Evolutionary conservation across 2,113 vertebrate genomes (phyloP), one percentile per base, ranked within the genome.

Genomic region (Lichenostomus cassidix): DNA sequence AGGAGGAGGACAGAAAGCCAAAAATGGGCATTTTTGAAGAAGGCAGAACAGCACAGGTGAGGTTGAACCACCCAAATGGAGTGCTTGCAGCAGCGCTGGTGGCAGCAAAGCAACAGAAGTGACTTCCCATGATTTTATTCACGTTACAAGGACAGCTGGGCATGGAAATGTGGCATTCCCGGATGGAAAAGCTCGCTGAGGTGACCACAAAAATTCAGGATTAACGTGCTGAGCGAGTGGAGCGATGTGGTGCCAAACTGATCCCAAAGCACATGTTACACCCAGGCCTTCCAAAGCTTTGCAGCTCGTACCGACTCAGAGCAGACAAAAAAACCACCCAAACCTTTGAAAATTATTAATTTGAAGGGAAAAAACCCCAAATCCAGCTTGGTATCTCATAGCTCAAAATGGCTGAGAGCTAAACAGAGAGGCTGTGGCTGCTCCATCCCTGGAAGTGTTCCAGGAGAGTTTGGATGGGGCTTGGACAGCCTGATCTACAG

Each of bases 1-100:
- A 78, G 88, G 96, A 37, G 73, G 89, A 93, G 93, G 96, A 94
- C 81, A 95, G 96, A 70, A 70, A 95, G 87, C 63, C 47, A 82
- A 96, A 96, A 96, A 74, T 9, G n/a, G 8, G 86, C 53, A 5
- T 62, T 89, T 83, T 5, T 22, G 77, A 59, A 44, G 80, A 87
- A 10, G 24, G 44, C 42, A 53, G 82, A 63, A 63, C 1, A 96
- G 85, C 90, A 63, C 50, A 88, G 76, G 75, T 83, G 82, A 96
- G 64, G 90, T 70, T 53, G 33, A 62, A 82, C 77, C 83, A 49
- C 62, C 62, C 87, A 41, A 59, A 83, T 9, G 33, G 81, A 74
- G 94, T 2, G 37, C 68, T 58, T 4, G 92, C 91, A 70, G 96
- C 62, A 53, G 88, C 3, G 56, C 73, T 3, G 80, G 84, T 83